These are phyloP conservation scores for Limonius californicus DNA, from an alignment of 1,140 invertebrate species.

Conservation along the genomic window DNA sequence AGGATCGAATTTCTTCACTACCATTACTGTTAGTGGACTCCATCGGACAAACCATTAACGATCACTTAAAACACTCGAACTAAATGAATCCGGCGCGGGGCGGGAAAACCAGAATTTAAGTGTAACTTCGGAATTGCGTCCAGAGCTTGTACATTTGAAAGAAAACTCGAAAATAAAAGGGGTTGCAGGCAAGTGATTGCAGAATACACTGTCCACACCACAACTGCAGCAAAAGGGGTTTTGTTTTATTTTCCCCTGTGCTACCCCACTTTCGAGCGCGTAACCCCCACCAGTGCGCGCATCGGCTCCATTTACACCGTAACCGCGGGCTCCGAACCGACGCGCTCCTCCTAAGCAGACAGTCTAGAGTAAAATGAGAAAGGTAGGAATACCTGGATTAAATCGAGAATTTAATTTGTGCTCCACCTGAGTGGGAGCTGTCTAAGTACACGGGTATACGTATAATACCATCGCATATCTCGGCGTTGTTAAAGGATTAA, in stretches of 20 bases:
- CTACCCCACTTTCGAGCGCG: constrained; percentile 9
- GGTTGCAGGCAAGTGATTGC: not conserved
- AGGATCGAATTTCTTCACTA: constrained; percentile 16
- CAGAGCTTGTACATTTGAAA: too few relatives aligned
- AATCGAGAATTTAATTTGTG: too few relatives aligned
- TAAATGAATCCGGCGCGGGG: not conserved
- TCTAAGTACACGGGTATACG: too few relatives aligned
- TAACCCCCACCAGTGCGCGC: not conserved
- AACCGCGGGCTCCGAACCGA: too few relatives aligned
- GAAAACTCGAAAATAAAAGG: not conserved
- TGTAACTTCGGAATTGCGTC: too few relatives aligned
- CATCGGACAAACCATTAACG: constrained; percentile 16
- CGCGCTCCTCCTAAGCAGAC: too few relatives aligned
- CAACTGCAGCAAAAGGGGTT: not conserved
- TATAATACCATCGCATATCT: too few relatives aligned
- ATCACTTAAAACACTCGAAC: not conserved
- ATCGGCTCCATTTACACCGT: not conserved
- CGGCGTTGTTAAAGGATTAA: too few relatives aligned
- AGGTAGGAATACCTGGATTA: too few relatives aligned
- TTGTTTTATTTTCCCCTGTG: constrained; percentile 10
- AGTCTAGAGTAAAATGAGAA: too few relatives aligned
- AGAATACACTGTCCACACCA: not conserved
- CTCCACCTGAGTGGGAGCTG: too few relatives aligned
- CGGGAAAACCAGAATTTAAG: not conserved
- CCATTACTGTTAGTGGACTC: constrained; percentile 5